phyloP scores from a whole-genome alignment of 2,797 vertebrate genomes.

The Phoeniculus purpureus region DNA sequence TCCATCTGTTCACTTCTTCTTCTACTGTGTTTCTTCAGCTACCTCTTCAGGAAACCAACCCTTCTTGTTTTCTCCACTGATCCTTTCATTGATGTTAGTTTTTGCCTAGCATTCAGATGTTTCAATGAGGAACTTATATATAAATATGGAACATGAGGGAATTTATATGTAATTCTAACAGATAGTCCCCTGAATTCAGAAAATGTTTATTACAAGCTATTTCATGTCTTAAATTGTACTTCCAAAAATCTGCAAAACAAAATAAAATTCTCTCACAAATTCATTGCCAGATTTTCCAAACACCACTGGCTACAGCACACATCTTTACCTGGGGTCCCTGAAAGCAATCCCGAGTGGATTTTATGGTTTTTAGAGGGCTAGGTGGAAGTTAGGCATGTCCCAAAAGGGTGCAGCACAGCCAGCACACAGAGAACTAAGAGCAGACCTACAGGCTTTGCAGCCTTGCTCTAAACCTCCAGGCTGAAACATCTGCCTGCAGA shows the following conservation, averaged over 20 bases:
- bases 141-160: background rate
- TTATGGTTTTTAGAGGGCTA: background rate
- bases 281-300: background rate
- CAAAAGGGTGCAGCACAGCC: background rate
- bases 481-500: background rate
- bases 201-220: background rate
- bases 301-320: background rate
- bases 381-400: background rate
- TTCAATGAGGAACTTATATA: too few species aligned
- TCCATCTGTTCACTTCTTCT: background rate
- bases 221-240: background rate
- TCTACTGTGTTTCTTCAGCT: background rate
- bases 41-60: fast-evolving
- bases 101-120: background rate
- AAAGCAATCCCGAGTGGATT: background rate
- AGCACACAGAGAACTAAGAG: background rate
- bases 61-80: background rate
- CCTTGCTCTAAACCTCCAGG: background rate
- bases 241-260: background rate
- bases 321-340: background rate
- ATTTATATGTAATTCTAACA: background rate
- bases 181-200: background rate
- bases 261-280: background rate
- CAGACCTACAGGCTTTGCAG: fast-evolving
- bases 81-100: background rate